Evolutionary conservation across 2,797 vertebrate genomes (phyloP), one percentile per base, ranked within the genome.

Genomic region (Acrocephalus scirpaceus): DNA sequence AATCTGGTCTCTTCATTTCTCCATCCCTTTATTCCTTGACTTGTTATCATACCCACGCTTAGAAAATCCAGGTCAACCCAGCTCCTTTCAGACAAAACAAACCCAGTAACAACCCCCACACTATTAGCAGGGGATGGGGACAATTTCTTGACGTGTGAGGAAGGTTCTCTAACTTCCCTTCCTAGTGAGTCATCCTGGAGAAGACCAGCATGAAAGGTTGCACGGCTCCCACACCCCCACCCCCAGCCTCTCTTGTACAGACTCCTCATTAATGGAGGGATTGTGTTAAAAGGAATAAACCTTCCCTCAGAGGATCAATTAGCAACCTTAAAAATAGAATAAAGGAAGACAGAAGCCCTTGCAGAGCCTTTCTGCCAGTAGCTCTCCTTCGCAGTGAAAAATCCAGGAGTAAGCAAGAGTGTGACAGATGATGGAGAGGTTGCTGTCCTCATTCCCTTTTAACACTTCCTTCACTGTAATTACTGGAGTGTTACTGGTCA

Each of bases 261-360:
- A 25, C 70, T 96, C 64, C 67, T 93, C 72, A 42, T 88, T 96
- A 96, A 80, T 75, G 73, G 56, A 87, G 76, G 75, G 57, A 65
- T 71, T 83, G 83, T 61, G 58, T 90, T 90, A 86, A 88, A 94
- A 92, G 74, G 85, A 57, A 76, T 78, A 71, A 92, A 74, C 36
- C 72, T 95, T 94, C 90, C 67, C 95, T 96, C 91, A 54, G 83
- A 96, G 93, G 87, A 94, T 96, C 95, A 97, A 96, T 97, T 96
- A 97, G 80, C 86, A 92, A 62, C 85, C 94, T 96, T 91, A 93
- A 95, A 95, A 97, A 95, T 90, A 90, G 91, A 93, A 91, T 81
- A 86, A 94, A 91, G 67, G 87, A 76, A 93, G 90, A 60, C 23
- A 83, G 91, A 88, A 93, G 90, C 85, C 89, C 69, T 93, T 84